Conservation (phyloP, 2,113 vertebrate genomes). For the Ciconia boyciana region DNA sequence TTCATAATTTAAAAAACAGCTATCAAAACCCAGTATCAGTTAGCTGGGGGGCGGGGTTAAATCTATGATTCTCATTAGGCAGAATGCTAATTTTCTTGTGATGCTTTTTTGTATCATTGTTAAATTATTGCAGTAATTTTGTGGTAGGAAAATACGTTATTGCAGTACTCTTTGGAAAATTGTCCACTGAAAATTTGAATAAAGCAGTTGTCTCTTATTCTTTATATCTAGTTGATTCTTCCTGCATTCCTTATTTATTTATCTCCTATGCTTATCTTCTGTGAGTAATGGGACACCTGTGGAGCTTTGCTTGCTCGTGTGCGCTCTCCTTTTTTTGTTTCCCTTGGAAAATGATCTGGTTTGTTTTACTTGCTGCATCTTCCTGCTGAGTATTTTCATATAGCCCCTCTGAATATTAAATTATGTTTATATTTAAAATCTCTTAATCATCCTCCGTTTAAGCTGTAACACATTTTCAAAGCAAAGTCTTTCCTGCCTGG, state of each 20-base stretch:
- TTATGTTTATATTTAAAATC: constrained; percentile 40
- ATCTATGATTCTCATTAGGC: neutral
- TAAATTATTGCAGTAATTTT: neutral
- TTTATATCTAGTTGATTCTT: constrained; percentile 90
- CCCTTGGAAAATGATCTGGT: constrained; percentile 59
- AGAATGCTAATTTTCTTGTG: neutral
- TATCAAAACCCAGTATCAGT: neutral
- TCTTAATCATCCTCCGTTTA: constrained; percentile 46
- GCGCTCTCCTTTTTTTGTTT: constrained; percentile 49
- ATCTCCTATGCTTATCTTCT: constrained; percentile 91
- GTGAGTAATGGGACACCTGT: constrained; percentile 89
- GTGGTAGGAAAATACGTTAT: neutral
- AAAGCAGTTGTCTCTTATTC: constrained; percentile 86
- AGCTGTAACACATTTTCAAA: constrained; percentile 54
- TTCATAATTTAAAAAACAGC: neutral
- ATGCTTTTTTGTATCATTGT: neutral
- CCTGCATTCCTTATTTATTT: constrained; percentile 95
- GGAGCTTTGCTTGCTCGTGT: constrained; percentile 78
- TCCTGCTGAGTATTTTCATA: constrained; percentile 67
- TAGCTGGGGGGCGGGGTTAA: neutral
- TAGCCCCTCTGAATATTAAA: constrained; percentile 32
- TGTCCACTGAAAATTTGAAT: constrained; percentile 63
- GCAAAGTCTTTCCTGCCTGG: constrained; percentile 58
- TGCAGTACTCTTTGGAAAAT: neutral
- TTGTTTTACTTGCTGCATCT: constrained; percentile 72